phyloP scores from a whole-genome alignment of 1,140 invertebrate genomes.

The Geopemphigus sp. region DNA sequence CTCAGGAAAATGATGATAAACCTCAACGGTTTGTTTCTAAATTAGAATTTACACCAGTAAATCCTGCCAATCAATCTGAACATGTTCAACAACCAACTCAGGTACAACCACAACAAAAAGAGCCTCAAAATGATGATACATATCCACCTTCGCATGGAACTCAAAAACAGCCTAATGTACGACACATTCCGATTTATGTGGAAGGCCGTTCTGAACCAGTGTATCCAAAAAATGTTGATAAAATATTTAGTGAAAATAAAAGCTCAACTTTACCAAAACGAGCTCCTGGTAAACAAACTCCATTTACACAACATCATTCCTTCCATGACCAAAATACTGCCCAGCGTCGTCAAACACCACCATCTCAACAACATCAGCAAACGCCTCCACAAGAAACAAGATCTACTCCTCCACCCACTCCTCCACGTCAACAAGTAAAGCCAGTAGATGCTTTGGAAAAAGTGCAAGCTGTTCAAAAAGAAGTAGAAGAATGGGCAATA shows the following conservation, averaged over 20 bases:
- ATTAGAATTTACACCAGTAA: conserved; percentile 58
- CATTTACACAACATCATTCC: conserved; percentile 49
- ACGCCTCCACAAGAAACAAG: conserved; percentile 50
- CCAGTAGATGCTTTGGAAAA: conserved; percentile 71
- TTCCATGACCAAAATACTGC: conserved; percentile 50
- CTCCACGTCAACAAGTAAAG: conserved; percentile 54
- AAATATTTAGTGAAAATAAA: conserved; percentile 10
- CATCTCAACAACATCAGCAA: conserved; percentile 54
- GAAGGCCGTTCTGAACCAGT: conserved; percentile 62
- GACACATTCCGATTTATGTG: conserved; percentile 84
- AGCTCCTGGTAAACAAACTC: conserved; percentile 49
- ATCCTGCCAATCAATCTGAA: conserved; percentile 19
- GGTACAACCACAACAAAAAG: conserved; percentile 54
- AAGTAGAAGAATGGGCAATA: conserved; percentile 73
- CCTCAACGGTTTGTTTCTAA: conserved; percentile 59
- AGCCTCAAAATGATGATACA: conserved; percentile 52
- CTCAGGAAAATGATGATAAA: conserved; percentile 55
- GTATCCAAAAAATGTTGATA: conserved; percentile 50
- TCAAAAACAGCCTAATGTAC: conserved; percentile 59
- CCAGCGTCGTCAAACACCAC: conserved; percentile 51
- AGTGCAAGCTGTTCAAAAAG: conserved; percentile 76
- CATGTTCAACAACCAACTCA: conserved; percentile 40
- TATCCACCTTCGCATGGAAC: conserved; percentile 52
- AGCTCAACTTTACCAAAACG: conserved; percentile 37
- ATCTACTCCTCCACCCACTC: conserved; percentile 54